Base-by-base conservation (phyloP, 2,888 invertebrate genomes). In the Blastobasis lacticolella region DNA sequence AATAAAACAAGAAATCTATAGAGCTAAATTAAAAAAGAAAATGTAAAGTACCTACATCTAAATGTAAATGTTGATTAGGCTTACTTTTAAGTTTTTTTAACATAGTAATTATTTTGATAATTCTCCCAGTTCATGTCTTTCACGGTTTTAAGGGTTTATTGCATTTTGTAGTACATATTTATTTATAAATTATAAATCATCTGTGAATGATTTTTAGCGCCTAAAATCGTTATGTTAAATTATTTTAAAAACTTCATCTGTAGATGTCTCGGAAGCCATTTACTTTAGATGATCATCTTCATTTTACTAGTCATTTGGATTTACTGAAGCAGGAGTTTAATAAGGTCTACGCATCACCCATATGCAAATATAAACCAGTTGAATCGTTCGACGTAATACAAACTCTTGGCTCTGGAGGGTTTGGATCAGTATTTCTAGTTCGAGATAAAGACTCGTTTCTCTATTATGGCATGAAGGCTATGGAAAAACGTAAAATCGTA, bases 401-500 rank as follows among this genome's bases (percentile, higher is more conserved):
- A 66, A 94, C 94, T 0, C 75, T 97, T 50, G 97, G 97, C 0
- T 89, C 91, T 0, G 97, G 97, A 1, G 93, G 96, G 0, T 98
- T 96, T 75, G 97, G 97, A 5, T 90, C 92, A 46, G 97, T 97
- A 6, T 91, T 94, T 67, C 77, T 94, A 9, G 90, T 90, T 38
- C 90, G 89, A 64, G 91, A 94, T 62, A 94, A 90, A 73, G 66
- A 73, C 0, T 86, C 81, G 0, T 89, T 90, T 6, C 77, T 81
- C 37, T 93, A 90, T 67, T 93, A 91, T 75, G 97, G 97, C 3
- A 94, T 97, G 90, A 98, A 98, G 85, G 91, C 95, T 51, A 81
- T 97, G 64, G 93, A 94, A 59, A 98, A 97, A 82, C 90, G 90
- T 46, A 91, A 92, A 75, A 91, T 97, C 8, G 91, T 97, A 5